A percentile compares a stretch with the other conserved stretches of the same genome.
Evolutionary conservation across 2,888 invertebrate genomes (phyloP).

Genomic region (Papilio demoleus): DNA sequence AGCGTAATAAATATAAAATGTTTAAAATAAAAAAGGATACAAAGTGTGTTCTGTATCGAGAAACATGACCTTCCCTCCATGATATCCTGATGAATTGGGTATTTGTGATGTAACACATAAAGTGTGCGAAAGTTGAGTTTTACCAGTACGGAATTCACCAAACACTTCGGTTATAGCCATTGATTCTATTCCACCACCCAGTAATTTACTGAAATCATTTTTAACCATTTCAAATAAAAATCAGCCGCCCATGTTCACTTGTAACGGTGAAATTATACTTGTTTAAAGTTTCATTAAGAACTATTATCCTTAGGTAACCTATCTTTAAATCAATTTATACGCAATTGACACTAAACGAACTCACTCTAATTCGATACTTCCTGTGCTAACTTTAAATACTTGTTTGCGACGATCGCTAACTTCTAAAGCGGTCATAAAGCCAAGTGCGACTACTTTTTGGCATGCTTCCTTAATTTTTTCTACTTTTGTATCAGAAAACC

Average conservation of each 20-base stretch:
- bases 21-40: slow-evolving; percentile 84
- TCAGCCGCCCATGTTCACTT: background rate
- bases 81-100: slow-evolving; percentile 86
- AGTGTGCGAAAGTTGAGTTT: slow-evolving; percentile 92
- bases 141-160: slow-evolving; percentile 92
- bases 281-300: background rate
- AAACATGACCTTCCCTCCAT: slow-evolving; percentile 92
- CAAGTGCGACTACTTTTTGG: slow-evolving; percentile 84
- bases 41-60: slow-evolving; percentile 93
- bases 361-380: slow-evolving; percentile 88
- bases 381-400: slow-evolving; percentile 88
- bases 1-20: background rate
- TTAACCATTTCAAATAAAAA: background rate
- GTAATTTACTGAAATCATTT: slow-evolving; percentile 83
- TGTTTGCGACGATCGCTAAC: slow-evolving; percentile 88
- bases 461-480: slow-evolving; percentile 92
- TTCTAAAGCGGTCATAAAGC: slow-evolving; percentile 90
- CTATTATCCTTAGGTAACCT: background rate
- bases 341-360: slow-evolving; percentile 51
- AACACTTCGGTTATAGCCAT: slow-evolving; percentile 94
- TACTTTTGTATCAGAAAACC: slow-evolving; percentile 90
- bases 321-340: background rate
- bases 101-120: slow-evolving; percentile 91
- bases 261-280: background rate
- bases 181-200: slow-evolving; percentile 92